Evolutionary conservation across 2,113 vertebrate genomes (phyloP), one percentile per base, ranked within the genome.

Genomic region (Lampris incognitus): DNA sequence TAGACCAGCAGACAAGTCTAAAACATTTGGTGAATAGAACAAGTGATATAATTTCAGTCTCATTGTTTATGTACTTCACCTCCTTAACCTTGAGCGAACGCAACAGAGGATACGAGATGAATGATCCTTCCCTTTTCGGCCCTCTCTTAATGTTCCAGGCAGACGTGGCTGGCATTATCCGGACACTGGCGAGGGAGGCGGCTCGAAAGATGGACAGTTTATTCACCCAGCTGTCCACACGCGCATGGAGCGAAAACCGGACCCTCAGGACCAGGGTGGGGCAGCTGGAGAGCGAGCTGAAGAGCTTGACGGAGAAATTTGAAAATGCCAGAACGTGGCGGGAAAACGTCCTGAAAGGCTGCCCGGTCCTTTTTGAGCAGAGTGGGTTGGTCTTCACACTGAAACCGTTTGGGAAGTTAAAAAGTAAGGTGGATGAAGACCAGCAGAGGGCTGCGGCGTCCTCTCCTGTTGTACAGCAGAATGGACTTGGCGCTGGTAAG

Each of bases 201-300:
- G 77, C 89, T 0, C 89, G 89, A 74, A 92, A 93, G 84, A 88
- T 94, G 69, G 42, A 44, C 63, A 24, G 42, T 1, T 38, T 94
- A 39, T 93, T 90, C 76, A 79, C 67, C 36, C 89, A 91, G 4
- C 74, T 91, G 66, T 86, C 59, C 52, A 79, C 68, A 1, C 38
- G 54, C 42, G 74, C 89, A 54, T 69, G 36, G 0, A 44, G 48
- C 5, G 85, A 87, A 6, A 87, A 84, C 62, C 5, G 24, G 51
- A 54, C 13, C 0, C 77, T 90, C 40, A 70, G 44, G 70, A 61
- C 13, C 4, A 65, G 6, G 48, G 68, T 88, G 70, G 59, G 46
- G 0, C 52, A 4, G 40, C 54, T 89, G 85, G 74, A 91, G 73
- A 39, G 7, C 4, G 72, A 92, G 66, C 69, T 90, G 72, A 88